Evolutionary conservation across 2,797 vertebrate genomes (phyloP), one percentile per base, ranked within the genome.

Genomic region (Chaenodraco wilsoni): DNA sequence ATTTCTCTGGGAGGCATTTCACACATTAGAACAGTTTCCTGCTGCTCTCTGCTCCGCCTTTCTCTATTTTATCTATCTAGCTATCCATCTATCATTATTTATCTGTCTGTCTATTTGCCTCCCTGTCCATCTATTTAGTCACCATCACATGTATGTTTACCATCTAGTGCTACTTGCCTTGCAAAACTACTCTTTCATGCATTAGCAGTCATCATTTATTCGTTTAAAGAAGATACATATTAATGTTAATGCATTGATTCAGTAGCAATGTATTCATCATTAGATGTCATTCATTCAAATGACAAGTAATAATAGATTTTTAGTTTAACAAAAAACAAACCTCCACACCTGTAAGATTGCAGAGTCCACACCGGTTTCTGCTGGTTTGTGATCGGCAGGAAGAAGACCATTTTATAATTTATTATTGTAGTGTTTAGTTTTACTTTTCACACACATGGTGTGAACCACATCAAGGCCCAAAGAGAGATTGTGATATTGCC

Each of bases 1-100:
- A 88, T 88, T 88, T 86, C 44, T 85, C 67, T 67, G 54, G 73
- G 62, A 82, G 79, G 49, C 72, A 49, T 82, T 83, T 81, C 69
- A 77, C 81, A 83, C 71, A 87, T 74, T 62, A 85, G 52, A 77
- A 73, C 60, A 33, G 58, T 74, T 67, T 63, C 64, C 67, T 46
- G 40, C 68, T 69, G 62, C 27, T 68, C 58, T 51, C 27, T 74
- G 33, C 44, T 41, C 46, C 11, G 11, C 14, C 49, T 77, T 21
- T 58, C 27, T 54, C 40, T 40, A 7, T 73, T 52, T 44, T 7
- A 61, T 61, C 43, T 17, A 2, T 21, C 5, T 49, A n/a, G 21
- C 15, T n/a, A 10, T 61, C 41, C 31, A 19, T 62, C 40, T 33
- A 27, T 5, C 49, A 19, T 3, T 56, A 15, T 43, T 43, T 57